These are phyloP conservation scores for Acanthosoma haemorrhoidale DNA, from an alignment of 2,888 invertebrate genomes.

Conservation along the genomic window DNA sequence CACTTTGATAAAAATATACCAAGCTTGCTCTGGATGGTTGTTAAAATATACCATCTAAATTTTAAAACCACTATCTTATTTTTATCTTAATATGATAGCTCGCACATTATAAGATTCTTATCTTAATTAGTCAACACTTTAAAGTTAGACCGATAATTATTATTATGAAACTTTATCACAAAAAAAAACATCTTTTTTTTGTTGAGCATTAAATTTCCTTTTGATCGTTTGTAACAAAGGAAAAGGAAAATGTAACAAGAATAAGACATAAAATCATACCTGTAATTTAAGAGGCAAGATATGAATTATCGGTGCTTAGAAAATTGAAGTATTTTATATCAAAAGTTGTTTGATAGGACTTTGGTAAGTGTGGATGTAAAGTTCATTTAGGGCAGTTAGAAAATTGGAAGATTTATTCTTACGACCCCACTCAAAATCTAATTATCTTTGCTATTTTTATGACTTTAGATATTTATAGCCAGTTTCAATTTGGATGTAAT, in stretches of 20 bases:
- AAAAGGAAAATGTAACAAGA: background rate
- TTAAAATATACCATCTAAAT: no score
- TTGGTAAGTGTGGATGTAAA: conserved; percentile 1
- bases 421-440: background rate
- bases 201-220: background rate
- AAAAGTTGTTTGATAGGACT: conserved; percentile 14
- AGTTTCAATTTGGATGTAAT: background rate
- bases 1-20: no score
- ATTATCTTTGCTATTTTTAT: background rate
- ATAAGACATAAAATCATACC: background rate
- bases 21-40: no score
- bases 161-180: background rate
- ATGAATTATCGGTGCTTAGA: background rate
- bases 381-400: conserved; percentile 3
- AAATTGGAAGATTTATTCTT: background rate
- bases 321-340: conserved; percentile 10
- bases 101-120: no score
- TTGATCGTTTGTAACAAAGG: background rate
- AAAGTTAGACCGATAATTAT: no score
- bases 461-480: no score
- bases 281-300: background rate
- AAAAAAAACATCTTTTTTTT: background rate
- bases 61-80: no score
- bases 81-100: no score
- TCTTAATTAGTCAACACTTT: no score